Evolutionary conservation across 2,888 invertebrate genomes (phyloP), one percentile per base, ranked within the genome.

Genomic region (Drosophila nr. medialis): DNA sequence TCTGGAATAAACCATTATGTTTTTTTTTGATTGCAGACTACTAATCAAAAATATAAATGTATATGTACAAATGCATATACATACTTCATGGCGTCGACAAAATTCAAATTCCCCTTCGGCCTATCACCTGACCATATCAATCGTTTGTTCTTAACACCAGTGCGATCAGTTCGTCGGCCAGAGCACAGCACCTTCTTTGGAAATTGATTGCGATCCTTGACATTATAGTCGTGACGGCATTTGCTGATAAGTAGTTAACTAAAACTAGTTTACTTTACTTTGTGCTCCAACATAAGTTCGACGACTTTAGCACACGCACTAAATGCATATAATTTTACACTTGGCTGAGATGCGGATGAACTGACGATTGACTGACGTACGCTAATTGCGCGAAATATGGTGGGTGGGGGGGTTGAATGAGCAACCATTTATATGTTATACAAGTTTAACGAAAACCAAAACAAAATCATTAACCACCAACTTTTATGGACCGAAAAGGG

Each of bases 401-500:
- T 21, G 27, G 30, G 51, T 29, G 40, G 30, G 62, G 49, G 49
- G 56, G 1, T n/a, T n/a, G n/a, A n/a, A n/a, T n/a, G 2, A n/a
- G 40, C 42, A 29, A 59, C 34, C 48, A 64, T 27, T 53, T 49
- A 59, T 64, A 53, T 50, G 62, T 67, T 51, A 50, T 75, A 78
- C 78, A 70, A 73, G 80, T 76, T 76, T 74, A 86, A 71, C 78
- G 69, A 72, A 83, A 83, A 83, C 40, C 68, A 75, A 71, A 88
- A 71, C 69, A 68, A 81, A 76, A 72, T 81, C 72, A 70, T 75
- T 75, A 67, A 67, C 75, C 72, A 66, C 55, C 54, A 53, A 55
- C 55, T 73, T 63, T 50, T 51, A 27, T 53, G 56, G 40, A n/a
- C 18, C 49, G 59, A 51, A 50, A 56, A 34, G 48, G 50, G 45